These are phyloP conservation scores for Zaprionus tsacasi DNA, from an alignment of 1,140 invertebrate species.

Conservation along the genomic window DNA sequence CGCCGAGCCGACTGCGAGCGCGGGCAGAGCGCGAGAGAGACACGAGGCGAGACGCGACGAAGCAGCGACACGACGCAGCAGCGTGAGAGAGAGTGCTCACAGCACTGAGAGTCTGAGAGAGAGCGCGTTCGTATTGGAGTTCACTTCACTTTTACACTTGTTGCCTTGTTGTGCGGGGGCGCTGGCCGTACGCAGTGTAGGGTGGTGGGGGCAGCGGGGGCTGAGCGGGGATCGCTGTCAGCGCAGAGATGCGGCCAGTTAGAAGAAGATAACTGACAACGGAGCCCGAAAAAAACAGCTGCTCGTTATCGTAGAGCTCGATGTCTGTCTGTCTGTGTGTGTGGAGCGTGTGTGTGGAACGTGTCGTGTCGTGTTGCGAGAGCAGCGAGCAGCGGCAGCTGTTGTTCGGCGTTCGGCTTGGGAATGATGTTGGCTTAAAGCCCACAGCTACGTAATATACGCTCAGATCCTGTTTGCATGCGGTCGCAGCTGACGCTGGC, in stretches of 20 bases:
- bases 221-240: conserved; percentile 18
- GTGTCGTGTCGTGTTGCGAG: conserved; percentile 13
- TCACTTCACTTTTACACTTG: conserved; percentile 75
- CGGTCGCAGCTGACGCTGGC: conserved; percentile 46
- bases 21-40: conserved; percentile 26
- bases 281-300: conserved; percentile 51
- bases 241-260: conserved; percentile 43
- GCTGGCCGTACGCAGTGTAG: not conserved
- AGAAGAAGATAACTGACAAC: conserved; percentile 50
- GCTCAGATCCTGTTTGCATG: conserved; percentile 83
- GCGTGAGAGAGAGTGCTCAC: conserved; percentile 15
- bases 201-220: not conserved
- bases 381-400: conserved; percentile 40
- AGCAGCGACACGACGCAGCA: conserved; percentile 36
- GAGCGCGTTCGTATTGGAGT: conserved; percentile 41
- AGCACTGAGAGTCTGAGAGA: conserved; percentile 25
- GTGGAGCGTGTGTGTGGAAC: conserved; percentile 41
- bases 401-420: conserved; percentile 67
- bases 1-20: conserved; percentile 21
- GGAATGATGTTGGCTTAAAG: conserved; percentile 83
- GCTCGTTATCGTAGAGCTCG: conserved; percentile 54
- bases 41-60: conserved; percentile 23
- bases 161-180: conserved; percentile 36
- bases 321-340: conserved; percentile 14
- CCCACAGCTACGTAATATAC: conserved; percentile 80